A percentile compares a stretch with the other conserved stretches of the same genome.
Evolutionary conservation across 2,797 vertebrate genomes (phyloP).

Genomic region (Gastrophryne carolinensis): DNA sequence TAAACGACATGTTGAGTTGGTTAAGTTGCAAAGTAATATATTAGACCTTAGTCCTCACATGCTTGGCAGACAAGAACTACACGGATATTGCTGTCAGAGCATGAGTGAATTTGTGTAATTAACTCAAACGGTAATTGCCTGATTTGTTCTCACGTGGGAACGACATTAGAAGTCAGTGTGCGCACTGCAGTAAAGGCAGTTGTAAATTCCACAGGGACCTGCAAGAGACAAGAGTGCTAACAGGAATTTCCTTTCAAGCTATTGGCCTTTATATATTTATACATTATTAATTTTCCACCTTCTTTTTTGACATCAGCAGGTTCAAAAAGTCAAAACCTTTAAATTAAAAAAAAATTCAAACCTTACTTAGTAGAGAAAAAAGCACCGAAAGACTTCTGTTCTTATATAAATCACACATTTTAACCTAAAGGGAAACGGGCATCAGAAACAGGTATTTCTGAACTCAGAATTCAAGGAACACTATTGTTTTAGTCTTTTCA

Average conservation of each 20-base stretch:
- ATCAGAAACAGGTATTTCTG: no score
- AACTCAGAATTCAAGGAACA: no score
- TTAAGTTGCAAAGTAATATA: conserved; percentile 30
- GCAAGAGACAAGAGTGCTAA: not conserved
- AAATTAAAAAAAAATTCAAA: no score
- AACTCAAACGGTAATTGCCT: conserved; percentile 22
- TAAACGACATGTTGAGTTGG: conserved; percentile 35
- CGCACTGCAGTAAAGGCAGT: not conserved
- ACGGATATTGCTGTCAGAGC: conserved; percentile 29
- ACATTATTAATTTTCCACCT: conserved; percentile 6
- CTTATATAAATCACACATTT: not conserved
- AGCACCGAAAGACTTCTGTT: not conserved
- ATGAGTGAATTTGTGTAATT: conserved; percentile 18
- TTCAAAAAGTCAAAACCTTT: not conserved
- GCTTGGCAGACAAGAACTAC: not conserved
- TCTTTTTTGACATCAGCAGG: not conserved
- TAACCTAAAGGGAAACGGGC: not conserved
- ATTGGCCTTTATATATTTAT: not conserved
- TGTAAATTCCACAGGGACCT: not conserved
- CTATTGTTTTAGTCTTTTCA: no score
- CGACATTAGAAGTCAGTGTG: not conserved
- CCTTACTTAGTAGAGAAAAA: not conserved
- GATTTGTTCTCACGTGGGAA: conserved; percentile 26
- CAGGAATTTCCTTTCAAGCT: not conserved
- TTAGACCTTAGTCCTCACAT: conserved; percentile 12